These are phyloP conservation scores for Hydra vulgaris DNA, from an alignment of 30 jellyfish, hydroid and myxozoan species.

Conservation along the genomic window DNA sequence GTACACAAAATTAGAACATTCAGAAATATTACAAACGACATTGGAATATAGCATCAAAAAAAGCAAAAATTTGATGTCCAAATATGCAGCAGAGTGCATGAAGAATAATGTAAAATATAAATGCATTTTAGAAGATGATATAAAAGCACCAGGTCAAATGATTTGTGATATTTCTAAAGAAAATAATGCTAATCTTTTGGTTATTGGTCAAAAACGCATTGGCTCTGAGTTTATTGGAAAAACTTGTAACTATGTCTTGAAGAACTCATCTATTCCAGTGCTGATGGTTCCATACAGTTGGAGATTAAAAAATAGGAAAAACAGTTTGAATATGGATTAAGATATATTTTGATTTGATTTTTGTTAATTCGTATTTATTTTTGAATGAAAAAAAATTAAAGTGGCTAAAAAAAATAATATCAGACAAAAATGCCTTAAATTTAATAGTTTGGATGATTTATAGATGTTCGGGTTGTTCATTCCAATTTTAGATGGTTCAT, in stretches of 20 bases:
- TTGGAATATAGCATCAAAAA: neutral
- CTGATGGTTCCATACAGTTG: neutral
- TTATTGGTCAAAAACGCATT: constrained; percentile 7
- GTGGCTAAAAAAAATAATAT: no score
- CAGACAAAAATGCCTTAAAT: no score
- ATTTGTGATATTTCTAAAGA: neutral
- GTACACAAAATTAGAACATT: neutral
- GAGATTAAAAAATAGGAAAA: neutral
- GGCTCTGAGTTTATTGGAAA: constrained; percentile 3
- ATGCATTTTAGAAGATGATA: neutral
- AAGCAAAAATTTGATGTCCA: neutral
- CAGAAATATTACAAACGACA: neutral
- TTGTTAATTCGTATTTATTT: no score
- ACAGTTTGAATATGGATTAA: neutral
- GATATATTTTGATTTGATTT: no score
- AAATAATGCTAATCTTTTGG: neutral
- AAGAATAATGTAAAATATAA: neutral
- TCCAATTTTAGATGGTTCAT: no score
- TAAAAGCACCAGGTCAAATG: neutral
- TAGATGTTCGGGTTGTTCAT: no score
- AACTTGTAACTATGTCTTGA: neutral
- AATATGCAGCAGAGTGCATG: neutral
- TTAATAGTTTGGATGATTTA: no score
- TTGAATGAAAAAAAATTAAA: no score
- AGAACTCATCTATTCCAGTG: neutral